Conservation (phyloP, 2,113 vertebrate genomes). For the Pseudorhombus dupliciocellatus region DNA sequence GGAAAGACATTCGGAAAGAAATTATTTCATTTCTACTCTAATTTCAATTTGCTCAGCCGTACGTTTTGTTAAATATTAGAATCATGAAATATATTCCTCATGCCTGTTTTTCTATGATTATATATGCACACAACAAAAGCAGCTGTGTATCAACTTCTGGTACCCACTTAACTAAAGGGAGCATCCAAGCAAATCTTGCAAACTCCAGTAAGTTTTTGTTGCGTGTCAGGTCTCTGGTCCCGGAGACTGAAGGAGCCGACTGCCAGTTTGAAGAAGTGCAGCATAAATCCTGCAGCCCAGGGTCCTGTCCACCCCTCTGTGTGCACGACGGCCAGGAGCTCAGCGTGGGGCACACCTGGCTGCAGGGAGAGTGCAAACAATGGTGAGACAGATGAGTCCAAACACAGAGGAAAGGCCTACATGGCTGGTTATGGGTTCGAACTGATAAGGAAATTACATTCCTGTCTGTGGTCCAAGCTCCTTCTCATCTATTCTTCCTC, state of each 20-base stretch:
- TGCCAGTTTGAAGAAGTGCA: constrained; percentile 85
- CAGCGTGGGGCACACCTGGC: constrained; percentile 86
- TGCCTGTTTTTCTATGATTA: too few species aligned
- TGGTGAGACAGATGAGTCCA: constrained; percentile 79
- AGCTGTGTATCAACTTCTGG: too few species aligned
- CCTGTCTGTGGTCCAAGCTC: not conserved
- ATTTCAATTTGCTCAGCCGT: too few species aligned
- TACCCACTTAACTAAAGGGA: too few species aligned
- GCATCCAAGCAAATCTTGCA: too few species aligned
- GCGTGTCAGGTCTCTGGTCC: constrained; percentile 77
- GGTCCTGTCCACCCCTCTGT: constrained; percentile 86
- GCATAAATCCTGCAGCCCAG: constrained; percentile 80
- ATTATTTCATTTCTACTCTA: not conserved
- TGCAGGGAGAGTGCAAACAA: constrained; percentile 85
- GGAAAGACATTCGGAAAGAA: not conserved
- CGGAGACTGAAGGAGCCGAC: constrained; percentile 68
- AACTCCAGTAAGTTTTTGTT: too few species aligned
- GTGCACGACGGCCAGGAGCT: constrained; percentile 71
- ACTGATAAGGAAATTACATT: not conserved
- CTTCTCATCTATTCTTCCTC: constrained; percentile 20
- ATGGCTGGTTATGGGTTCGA: not conserved
- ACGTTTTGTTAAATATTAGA: too few species aligned
- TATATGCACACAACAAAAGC: too few species aligned
- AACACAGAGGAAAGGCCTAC: not conserved
- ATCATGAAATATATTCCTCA: too few species aligned